Conservation (phyloP, 2,888 invertebrate species). For the Mellilla xanthometata region DNA sequence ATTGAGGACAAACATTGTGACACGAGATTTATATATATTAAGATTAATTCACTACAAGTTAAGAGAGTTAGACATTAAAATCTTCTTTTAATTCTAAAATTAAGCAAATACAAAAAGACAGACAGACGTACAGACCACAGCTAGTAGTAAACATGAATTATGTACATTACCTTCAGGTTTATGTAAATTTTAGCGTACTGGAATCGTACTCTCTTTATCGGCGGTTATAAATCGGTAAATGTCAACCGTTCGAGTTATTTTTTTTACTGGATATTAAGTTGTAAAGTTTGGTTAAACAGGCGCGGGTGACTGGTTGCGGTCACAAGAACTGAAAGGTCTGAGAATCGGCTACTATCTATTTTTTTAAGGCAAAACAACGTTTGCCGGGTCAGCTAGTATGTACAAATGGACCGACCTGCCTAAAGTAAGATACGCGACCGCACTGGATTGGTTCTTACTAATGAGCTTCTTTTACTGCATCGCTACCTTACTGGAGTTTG, state of each 20-base stretch:
- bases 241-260: slow-evolving; percentile 31
- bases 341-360: no score
- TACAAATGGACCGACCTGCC: slow-evolving; percentile 95
- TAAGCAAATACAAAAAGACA: slow-evolving; percentile 1
- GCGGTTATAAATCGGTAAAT: slow-evolving; percentile 34
- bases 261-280: background rate
- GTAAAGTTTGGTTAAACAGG: background rate
- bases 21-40: no score
- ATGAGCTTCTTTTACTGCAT: slow-evolving; percentile 97
- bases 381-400: no score
- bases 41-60: no score
- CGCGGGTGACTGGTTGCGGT: background rate
- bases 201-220: slow-evolving; percentile 15
- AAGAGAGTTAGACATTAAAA: no score
- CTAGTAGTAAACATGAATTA: background rate
- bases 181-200: background rate
- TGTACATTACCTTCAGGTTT: background rate
- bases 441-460: slow-evolving; percentile 95
- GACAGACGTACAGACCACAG: background rate
- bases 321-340: no score
- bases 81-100: no score
- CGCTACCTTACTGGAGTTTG: slow-evolving; percentile 95
- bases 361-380: no score
- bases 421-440: slow-evolving; percentile 96
- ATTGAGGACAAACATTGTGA: no score